Evolutionary conservation across 2,888 invertebrate genomes (phyloP), one percentile per base, ranked within the genome.

Genomic region (Suillia variegata): DNA sequence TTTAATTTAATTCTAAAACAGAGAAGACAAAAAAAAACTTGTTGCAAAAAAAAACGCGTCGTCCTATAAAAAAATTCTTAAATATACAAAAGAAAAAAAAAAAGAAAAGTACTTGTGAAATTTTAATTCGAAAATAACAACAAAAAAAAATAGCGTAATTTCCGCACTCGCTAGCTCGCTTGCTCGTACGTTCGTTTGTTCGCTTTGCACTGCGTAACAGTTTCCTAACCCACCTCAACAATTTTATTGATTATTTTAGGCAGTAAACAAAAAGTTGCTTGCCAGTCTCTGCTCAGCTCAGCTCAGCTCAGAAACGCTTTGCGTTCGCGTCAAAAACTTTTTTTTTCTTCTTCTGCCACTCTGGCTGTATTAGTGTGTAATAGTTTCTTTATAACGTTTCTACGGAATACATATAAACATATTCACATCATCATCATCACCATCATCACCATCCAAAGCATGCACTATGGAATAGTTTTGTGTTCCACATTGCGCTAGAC

Each of bases 201-300:
- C 24, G 45, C 45, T 20, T 21, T 34, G 20, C 59, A 67, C 74
- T 75, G 73, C 75, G 77, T 78, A 78, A 79, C 78, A 73, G 74
- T 79, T 80, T 80, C 80, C 78, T 80, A 80, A 80, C 80, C 80
- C 80, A 80, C 80, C 80, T 80, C 80, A 80, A 80, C 79, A 80
- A 80, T 80, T 80, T 79, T 78, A 80, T 80, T 78, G 80, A 79
- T 80, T 76, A 71, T 73, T 74, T 71, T 72, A 74, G 70, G 72
- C 71, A 72, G 72, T 73, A 70, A 70, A 70, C 31, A 52, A 31
- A 52, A 56, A 56, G 22, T 50, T 56, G n/a, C n/a, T n/a, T n/a
- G 56, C 42, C 50, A 56, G 50, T 50, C 56, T 38, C n/a, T n/a
- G n/a, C n/a, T n/a, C n/a, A n/a, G n/a, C n/a, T n/a, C n/a, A n/a